These are phyloP conservation scores for Mixornis gularis DNA, from an alignment of 2,113 vertebrate genomes.

Conservation along the genomic window DNA sequence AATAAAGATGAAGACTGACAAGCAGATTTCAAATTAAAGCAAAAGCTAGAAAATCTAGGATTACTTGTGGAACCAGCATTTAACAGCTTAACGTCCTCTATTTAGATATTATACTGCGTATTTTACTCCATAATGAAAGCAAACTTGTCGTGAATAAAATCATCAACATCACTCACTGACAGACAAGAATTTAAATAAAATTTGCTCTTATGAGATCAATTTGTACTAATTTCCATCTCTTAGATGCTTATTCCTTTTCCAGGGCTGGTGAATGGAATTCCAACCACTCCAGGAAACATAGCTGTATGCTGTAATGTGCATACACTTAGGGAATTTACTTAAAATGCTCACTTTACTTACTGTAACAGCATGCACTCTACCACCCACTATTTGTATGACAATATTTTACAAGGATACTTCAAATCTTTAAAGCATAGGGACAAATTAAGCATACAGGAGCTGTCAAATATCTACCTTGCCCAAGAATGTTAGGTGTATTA, in stretches of 20 bases:
- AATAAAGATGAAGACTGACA: conserved; percentile 39
- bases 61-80: conserved; percentile 11
- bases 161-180: conserved; percentile 2
- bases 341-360: not conserved
- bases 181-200: conserved; percentile 29
- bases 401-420: not conserved
- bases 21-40: conserved; percentile 40
- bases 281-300: not conserved
- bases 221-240: not conserved
- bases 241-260: not conserved
- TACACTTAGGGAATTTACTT: not conserved
- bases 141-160: not conserved
- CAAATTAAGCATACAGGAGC: not conserved
- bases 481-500: not conserved
- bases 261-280: not conserved
- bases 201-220: conserved; percentile 6
- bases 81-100: conserved; percentile 25
- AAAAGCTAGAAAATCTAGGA: conserved; percentile 14
- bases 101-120: conserved; percentile 22
- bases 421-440: not conserved
- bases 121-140: conserved; percentile 14
- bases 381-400: conserved; percentile 7
- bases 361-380: not conserved
- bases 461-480: not conserved
- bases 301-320: not conserved